phyloP scores from a whole-genome alignment of 2,113 vertebrate species.

The Barbus barbus region DNA sequence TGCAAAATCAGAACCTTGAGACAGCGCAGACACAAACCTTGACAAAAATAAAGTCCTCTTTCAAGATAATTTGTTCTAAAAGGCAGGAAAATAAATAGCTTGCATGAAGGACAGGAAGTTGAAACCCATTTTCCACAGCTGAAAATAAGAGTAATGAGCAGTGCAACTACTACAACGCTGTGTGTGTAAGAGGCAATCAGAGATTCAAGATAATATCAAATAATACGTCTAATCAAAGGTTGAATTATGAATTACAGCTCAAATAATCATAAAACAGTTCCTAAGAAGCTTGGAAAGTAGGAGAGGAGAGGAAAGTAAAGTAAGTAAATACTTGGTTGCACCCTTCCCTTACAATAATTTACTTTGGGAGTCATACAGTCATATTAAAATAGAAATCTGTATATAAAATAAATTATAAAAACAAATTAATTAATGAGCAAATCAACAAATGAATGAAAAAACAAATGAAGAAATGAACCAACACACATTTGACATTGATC shows the following conservation, averaged over 20 bases:
- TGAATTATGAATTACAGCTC: neutral
- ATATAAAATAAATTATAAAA: neutral
- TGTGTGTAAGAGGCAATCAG: neutral
- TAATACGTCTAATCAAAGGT: neutral
- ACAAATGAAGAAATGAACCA: neutral
- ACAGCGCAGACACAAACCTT: conserved; percentile 10
- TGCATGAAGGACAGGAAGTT: conserved; percentile 59
- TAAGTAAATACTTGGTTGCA: neutral
- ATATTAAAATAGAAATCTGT: neutral
- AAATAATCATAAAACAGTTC: neutral
- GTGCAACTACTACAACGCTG: neutral
- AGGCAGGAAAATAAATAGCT: conserved; percentile 61
- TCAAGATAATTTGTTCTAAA: conserved; percentile 23
- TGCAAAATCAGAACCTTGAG: conserved; percentile 15
- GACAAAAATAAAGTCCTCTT: conserved; percentile 38
- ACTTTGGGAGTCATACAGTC: neutral
- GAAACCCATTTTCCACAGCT: conserved; percentile 23
- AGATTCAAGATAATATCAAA: conserved; percentile 4
- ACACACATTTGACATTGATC: neutral
- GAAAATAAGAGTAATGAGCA: conserved; percentile 1
- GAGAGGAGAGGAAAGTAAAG: neutral
- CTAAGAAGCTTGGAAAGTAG: neutral
- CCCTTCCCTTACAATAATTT: neutral
- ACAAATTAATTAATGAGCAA: neutral
- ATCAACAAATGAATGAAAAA: neutral